These are phyloP conservation scores for Spialia ferax DNA, from an alignment of 2,888 invertebrate genomes.

Conservation along the genomic window DNA sequence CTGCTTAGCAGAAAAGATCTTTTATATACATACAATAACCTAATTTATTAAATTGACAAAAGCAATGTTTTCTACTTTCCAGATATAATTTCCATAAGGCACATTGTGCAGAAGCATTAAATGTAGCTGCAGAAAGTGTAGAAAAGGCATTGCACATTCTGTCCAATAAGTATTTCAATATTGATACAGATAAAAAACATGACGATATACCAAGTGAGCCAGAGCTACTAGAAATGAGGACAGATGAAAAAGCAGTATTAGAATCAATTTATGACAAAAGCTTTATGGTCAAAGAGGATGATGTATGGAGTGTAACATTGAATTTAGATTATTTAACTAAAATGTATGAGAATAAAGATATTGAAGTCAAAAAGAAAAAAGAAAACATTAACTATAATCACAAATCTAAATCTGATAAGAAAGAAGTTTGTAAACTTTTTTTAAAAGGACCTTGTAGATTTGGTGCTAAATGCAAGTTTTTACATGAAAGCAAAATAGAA, in stretches of 20 bases:
- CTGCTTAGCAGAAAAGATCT: too few species aligned
- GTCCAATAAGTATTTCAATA: constrained; percentile 90
- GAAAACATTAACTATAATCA: constrained; percentile 65
- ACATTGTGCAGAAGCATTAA: constrained; percentile 92
- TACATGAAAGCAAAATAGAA: constrained; percentile 86
- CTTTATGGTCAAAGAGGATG: constrained; percentile 89
- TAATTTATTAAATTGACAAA: not conserved
- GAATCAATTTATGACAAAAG: constrained; percentile 92
- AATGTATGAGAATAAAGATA: constrained; percentile 82
- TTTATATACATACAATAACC: too few species aligned
- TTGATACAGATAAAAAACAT: constrained; percentile 69
- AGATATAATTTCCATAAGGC: constrained; percentile 91
- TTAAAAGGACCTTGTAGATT: constrained; percentile 90
- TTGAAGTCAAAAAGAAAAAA: constrained; percentile 73
- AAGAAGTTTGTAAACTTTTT: constrained; percentile 88
- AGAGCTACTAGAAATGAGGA: constrained; percentile 88
- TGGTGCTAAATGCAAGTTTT: constrained; percentile 91
- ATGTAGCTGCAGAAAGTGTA: constrained; percentile 89
- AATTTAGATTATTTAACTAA: constrained; percentile 89
- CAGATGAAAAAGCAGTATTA: constrained; percentile 91
- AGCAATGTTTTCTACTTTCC: constrained; percentile 52
- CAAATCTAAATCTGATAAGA: constrained; percentile 78
- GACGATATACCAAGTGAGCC: constrained; percentile 74
- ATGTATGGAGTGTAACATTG: constrained; percentile 91
- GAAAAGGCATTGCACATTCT: constrained; percentile 90